Base-by-base conservation (phyloP, 2,888 invertebrate genomes). In the Acleris holmiana region DNA sequence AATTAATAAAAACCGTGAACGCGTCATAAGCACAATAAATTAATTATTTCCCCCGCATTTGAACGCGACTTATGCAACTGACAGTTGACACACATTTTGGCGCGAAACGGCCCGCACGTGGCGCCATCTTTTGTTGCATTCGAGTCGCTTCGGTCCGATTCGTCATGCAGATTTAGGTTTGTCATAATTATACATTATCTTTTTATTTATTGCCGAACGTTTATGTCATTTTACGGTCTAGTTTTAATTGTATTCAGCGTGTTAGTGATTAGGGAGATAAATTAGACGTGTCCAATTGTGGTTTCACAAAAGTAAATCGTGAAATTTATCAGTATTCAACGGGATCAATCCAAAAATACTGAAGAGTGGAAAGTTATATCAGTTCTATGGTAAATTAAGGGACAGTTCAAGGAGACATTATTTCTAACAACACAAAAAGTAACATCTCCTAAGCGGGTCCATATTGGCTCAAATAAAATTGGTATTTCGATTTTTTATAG, bases 91-190 rank as follows among this genome's bases (percentile, higher is more conserved):
- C 78, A 80, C 67, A 83, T 84, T 85, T 84, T 70, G 80, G 83
- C 84, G 83, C 82, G 76, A 85, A 74, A 69, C 67, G 67, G 67
- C 49, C 55, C 76, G 79, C 88, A 86, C 88, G 88, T 84, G 85
- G 61, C 80, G 86, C 86, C 84, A 84, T 86, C 88, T 87, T 79
- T 87, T 85, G 79, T 83, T 57, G 29, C 25, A 84, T 89, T 85
- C 70, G 85, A 66, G 71, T 62, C 84, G 82, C 78, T 72, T 71
- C 70, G 75, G 71, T 69, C 72, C 29, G 69, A 75, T 87, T 83
- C 68, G 85, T 70, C 68, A 78, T 77, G 80, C 73, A 74, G 83
- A 81, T 82, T 85, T 76, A 76, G 75, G 75, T 77, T 80, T 79
- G 83, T 80, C 77, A 78, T 82, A 80, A 80, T 81, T 79, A 75